These are phyloP conservation scores for Rana temporaria DNA, from an alignment of 2,113 vertebrate species.

Conservation along the genomic window DNA sequence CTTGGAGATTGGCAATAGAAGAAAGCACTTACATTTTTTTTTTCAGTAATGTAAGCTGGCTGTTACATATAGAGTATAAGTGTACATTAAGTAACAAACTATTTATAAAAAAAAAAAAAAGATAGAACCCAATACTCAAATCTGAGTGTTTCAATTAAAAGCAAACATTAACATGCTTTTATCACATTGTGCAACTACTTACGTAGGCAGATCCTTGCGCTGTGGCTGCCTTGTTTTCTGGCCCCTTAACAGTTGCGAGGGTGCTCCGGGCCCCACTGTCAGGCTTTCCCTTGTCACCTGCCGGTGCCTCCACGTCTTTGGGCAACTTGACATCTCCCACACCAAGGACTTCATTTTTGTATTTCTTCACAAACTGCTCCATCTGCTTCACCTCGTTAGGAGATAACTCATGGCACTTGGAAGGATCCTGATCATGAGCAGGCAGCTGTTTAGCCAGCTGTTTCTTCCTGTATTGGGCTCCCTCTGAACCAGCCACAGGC, in stretches of 20 bases:
- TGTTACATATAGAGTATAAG: no score
- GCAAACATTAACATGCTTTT: not conserved
- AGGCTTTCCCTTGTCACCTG: slow-evolving; percentile 54
- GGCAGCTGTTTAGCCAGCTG: slow-evolving; percentile 97
- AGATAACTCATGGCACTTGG: slow-evolving; percentile 91
- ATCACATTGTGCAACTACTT: slow-evolving; percentile 67
- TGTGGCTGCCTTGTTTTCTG: slow-evolving; percentile 66
- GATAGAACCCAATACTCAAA: no score
- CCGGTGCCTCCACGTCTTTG: slow-evolving; percentile 74
- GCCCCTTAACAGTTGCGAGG: slow-evolving; percentile 69
- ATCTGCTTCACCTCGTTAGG: slow-evolving; percentile 91
- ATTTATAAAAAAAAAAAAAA: no score
- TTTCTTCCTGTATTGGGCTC: slow-evolving; percentile 94
- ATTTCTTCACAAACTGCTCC: slow-evolving; percentile 95
- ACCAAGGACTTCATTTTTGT: slow-evolving; percentile 92
- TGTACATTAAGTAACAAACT: no score
- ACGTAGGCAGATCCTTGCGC: slow-evolving; percentile 77
- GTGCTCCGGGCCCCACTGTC: slow-evolving; percentile 68
- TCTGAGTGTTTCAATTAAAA: no score
- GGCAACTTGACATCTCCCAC: slow-evolving; percentile 90
- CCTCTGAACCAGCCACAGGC: slow-evolving; percentile 88
- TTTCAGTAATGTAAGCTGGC: no score
- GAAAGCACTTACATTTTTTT: no score
- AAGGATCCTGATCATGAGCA: slow-evolving; percentile 95
- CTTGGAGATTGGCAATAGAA: no score